Evolutionary conservation across 2,888 invertebrate species (phyloP), one percentile per base, ranked within the genome.

Genomic region (Eilema depressum): DNA sequence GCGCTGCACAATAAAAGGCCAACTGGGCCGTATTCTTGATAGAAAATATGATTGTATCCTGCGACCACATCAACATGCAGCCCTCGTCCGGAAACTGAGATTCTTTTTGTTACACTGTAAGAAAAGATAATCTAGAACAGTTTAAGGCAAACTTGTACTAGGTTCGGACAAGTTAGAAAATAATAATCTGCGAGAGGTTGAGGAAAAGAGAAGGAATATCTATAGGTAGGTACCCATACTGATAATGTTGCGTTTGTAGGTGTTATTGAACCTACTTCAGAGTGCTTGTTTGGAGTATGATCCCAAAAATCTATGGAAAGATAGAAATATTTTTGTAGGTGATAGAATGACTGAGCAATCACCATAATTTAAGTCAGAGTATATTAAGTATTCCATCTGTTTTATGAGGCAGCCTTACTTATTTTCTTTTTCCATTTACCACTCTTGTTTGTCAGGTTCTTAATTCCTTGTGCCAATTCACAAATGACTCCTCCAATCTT

Each of bases 41-140:
- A 53, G 53, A 53, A 53, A 53, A 53, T 53, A n/a, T 53, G 53
- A 53, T 53, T 53, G 53, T 53, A n/a, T 53, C 53, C 8, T 53
- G 53, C 10, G 53, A 53, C n/a, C n/a, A 53, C 53, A 53, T 53
- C 53, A 53, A 59, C 59, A 26, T 25, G 25, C 26, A 26, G 17
- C 26, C 59, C 59, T 59, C 25, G 59, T 26, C 14, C 59, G 53
- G n/a, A 5, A 53, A n/a, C 53, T 8, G 53, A n/a, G 53, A 53
- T 53, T 53, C 53, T 53, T 53, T 53, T 53, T 53, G 53, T 53
- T n/a, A 53, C 53, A 53, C 10, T 59, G 25, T 59, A 17, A 59
- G 23, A 26, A 59, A 26, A 26, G 26, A 59, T 59, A 59, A 59
- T 59, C 59, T 26, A 26, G 59, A 53, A 53, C 53, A 53, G 53